Evolutionary conservation across 2,797 vertebrate genomes (phyloP).

Genomic region (Hipposideros larvatus): DNA sequence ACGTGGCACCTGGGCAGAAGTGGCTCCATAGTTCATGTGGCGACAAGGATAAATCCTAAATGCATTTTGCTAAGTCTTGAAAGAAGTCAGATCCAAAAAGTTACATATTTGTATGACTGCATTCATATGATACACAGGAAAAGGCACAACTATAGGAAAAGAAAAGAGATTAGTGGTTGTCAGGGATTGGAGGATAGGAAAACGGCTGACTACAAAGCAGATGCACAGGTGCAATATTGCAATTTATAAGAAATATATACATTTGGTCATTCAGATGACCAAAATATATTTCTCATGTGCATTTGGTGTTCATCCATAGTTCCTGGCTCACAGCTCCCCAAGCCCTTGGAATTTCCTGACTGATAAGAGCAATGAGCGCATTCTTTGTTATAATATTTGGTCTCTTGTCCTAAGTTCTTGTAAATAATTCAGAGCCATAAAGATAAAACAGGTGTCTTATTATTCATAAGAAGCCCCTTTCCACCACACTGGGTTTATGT

Average conservation of each 20-base stretch:
- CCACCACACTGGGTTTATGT: neutral
- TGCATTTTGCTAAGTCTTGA: neutral
- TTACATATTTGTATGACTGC: neutral
- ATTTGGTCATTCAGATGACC: neutral
- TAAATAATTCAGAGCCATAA: neutral
- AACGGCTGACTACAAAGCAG: neutral
- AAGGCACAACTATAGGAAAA: neutral
- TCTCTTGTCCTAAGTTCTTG: neutral
- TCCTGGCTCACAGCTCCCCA: neutral
- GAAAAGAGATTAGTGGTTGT: neutral
- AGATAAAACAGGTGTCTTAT: neutral
- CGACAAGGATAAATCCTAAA: neutral
- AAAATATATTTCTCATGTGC: neutral
- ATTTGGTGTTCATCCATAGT: neutral
- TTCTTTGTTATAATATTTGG: neutral
- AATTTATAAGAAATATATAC: neutral
- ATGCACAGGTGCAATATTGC: neutral
- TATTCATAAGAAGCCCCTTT: neutral
- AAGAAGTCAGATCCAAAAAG: conserved; percentile 1
- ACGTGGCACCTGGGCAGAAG: neutral
- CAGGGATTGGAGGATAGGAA: too few species aligned
- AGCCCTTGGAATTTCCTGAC: neutral
- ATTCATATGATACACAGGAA: neutral
- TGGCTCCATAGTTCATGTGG: neutral
- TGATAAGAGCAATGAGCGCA: neutral